Evolutionary conservation across 2,113 vertebrate species (phyloP).

Genomic region (Sphaerodactylus townsendi): DNA sequence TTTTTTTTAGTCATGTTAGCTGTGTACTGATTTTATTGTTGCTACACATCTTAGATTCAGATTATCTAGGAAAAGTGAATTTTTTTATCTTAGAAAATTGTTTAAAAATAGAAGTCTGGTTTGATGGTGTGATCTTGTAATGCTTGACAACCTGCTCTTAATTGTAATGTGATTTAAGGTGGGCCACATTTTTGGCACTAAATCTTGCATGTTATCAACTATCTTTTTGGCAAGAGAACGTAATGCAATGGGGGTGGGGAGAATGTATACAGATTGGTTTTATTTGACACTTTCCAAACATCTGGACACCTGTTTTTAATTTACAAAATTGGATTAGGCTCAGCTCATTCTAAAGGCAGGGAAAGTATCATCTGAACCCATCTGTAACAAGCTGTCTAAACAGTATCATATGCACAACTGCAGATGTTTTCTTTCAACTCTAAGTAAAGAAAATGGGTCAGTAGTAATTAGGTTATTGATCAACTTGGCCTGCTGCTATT

Average conservation of each 20-base stretch:
- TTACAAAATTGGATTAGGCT: conserved; percentile 58
- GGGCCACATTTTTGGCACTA: conserved; percentile 25
- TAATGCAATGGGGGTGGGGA: conserved; percentile 8
- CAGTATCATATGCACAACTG: conserved; percentile 52
- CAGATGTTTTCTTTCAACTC: conserved; percentile 58
- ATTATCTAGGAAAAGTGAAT: no score
- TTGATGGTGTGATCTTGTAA: background rate
- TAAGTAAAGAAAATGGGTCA: conserved; percentile 59
- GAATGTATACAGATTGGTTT: conserved; percentile 1
- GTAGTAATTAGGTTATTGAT: conserved; percentile 58
- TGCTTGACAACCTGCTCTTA: background rate
- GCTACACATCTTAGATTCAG: no score
- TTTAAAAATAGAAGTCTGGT: background rate
- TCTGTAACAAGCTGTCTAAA: conserved; percentile 35
- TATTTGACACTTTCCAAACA: conserved; percentile 2
- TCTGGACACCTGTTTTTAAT: conserved; percentile 55
- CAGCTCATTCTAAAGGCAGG: conserved; percentile 59
- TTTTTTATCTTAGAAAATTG: background rate
- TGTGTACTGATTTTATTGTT: no score
- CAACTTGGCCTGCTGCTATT: conserved; percentile 35
- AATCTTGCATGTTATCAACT: conserved; percentile 20
- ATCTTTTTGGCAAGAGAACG: conserved; percentile 35
- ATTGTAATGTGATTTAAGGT: conserved; percentile 8
- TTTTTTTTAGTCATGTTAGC: no score
- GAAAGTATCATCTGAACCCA: conserved; percentile 44